Percentiles rank a stretch among this genome's conserved stretches.
Evolutionary conservation across 2,797 vertebrate species (phyloP).

Genomic region (Falco berigora): DNA sequence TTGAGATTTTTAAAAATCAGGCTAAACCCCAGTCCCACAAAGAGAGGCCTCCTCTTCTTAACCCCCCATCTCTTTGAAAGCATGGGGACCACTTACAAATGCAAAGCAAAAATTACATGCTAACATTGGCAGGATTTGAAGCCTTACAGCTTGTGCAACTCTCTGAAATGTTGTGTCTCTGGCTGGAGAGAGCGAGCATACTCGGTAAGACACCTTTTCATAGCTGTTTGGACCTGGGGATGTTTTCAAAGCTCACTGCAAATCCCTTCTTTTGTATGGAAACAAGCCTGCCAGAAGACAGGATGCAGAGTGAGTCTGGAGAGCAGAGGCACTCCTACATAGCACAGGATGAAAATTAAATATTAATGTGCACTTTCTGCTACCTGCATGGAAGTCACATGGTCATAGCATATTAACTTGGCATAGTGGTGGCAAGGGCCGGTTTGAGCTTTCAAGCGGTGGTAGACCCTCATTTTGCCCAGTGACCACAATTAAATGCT

Average conservation of each 20-base stretch:
- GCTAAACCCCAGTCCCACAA: not conserved
- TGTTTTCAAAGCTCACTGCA: not conserved
- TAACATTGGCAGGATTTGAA: not conserved
- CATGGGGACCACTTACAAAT: not conserved
- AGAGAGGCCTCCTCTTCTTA: not conserved
- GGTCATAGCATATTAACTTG: not conserved
- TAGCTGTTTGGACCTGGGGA: not conserved
- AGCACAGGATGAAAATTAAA: not conserved
- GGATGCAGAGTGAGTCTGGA: accelerated
- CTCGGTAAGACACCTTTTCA: not conserved
- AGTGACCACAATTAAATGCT: not conserved
- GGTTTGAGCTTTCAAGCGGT: not conserved
- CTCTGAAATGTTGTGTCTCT: not conserved
- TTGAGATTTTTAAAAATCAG: not conserved
- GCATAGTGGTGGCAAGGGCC: accelerated
- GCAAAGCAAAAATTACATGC: not conserved
- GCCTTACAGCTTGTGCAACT: not conserved
- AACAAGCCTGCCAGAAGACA: not conserved
- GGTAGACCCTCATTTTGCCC: not conserved
- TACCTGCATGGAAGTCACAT: not conserved
- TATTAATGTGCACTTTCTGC: not conserved
- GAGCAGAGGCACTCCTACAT: accelerated
- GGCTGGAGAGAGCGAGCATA: not conserved
- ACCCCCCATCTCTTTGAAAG: not conserved
- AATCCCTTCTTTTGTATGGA: not conserved